These are phyloP conservation scores for Acanthaster planci DNA, from an alignment of 35 echinoderm and acorn worm species.

Conservation along the genomic window DNA sequence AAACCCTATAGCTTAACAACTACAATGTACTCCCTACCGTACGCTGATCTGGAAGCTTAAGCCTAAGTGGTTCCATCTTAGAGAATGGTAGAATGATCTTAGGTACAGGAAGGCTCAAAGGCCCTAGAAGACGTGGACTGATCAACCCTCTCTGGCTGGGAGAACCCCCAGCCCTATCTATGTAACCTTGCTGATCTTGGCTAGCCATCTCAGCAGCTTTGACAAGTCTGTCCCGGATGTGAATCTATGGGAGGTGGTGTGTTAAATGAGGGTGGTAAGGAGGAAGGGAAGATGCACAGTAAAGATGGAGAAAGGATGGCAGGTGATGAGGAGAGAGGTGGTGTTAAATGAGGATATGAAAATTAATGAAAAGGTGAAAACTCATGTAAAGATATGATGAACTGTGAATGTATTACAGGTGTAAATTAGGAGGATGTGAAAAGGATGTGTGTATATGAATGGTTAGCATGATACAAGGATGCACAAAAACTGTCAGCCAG, in stretches of 20 bases:
- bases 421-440: not conserved
- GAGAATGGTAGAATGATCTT: conserved; percentile 95
- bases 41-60: conserved; percentile 78
- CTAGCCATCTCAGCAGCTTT: conserved; percentile 9
- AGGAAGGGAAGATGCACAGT: not conserved
- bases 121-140: conserved; percentile 49
- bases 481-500: too few species aligned
- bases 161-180: conserved; percentile 15
- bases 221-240: conserved; percentile 26
- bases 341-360: conserved; percentile 11
- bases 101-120: conserved; percentile 80
- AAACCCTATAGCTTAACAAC: not conserved
- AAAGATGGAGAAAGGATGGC: not conserved
- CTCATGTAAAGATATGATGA: not conserved
- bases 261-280: not conserved
- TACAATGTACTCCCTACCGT: conserved; percentile 66
- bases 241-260: conserved; percentile 20
- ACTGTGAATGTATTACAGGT: not conserved
- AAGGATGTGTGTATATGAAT: too few species aligned
- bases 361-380: not conserved
- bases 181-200: conserved; percentile 27
- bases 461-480: too few species aligned
- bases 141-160: conserved; percentile 15
- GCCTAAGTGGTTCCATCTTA: conserved; percentile 77
- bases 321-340: conserved; percentile 5